Evolutionary conservation across 2,797 vertebrate species (phyloP).

Genomic region (Hydrolagus colliei): DNA sequence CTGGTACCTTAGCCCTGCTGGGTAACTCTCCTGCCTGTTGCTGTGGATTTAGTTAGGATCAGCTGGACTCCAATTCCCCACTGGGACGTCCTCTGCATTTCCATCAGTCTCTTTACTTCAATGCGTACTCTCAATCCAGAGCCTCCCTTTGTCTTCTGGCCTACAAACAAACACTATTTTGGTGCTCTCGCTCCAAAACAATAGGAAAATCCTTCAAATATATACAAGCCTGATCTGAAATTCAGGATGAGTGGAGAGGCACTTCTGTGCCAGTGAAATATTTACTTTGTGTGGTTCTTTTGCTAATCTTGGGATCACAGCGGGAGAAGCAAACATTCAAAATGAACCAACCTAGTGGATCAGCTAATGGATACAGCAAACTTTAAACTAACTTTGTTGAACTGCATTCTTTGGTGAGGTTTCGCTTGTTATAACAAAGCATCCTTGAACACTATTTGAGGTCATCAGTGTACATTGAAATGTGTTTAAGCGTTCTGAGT

Average conservation of each 20-base stretch:
- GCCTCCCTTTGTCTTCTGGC: constrained; percentile 6
- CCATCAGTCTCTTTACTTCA: constrained; percentile 63
- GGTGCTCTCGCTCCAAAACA: constrained; percentile 13
- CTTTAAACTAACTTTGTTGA: constrained; percentile 28
- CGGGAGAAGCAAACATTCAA: constrained; percentile 21
- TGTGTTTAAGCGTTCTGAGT: no score
- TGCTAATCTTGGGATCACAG: constrained; percentile 29
- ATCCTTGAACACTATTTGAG: not conserved
- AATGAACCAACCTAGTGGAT: not conserved
- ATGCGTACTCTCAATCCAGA: constrained; percentile 34
- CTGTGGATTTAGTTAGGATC: constrained; percentile 75
- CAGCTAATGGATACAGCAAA: constrained; percentile 25
- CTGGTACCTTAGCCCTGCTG: constrained; percentile 57
- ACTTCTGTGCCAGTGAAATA: constrained; percentile 20
- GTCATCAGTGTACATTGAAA: no score
- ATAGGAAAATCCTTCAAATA: constrained; percentile 29
- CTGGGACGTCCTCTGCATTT: constrained; percentile 74
- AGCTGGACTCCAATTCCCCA: constrained; percentile 66
- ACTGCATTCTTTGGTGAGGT: constrained; percentile 22
- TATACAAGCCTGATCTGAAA: constrained; percentile 15
- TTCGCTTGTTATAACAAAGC: not conserved
- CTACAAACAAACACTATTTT: constrained; percentile 27
- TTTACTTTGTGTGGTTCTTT: constrained; percentile 17
- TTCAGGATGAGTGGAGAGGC: not conserved
- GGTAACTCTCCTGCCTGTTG: constrained; percentile 72